Base-by-base conservation (phyloP, 2,797 vertebrate species). In the Argya squamiceps region DNA sequence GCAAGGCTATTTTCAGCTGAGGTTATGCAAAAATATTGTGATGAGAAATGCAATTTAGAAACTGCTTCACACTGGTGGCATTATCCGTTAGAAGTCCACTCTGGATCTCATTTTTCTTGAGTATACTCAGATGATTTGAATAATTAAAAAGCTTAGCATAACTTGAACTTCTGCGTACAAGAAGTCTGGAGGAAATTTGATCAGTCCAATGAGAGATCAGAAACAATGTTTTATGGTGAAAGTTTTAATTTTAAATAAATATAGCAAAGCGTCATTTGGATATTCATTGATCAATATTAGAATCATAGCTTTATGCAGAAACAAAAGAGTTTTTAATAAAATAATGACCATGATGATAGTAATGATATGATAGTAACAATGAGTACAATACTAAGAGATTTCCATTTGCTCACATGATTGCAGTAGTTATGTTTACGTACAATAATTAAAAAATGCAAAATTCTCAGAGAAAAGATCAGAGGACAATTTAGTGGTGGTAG, bases 11-110 rank as follows among this genome's bases (percentile, higher is more conserved):
- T 88, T 93, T 68, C 84, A 88, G 65, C 55, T 47, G 73, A 88
- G 58, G 15, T 73, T 94, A 75, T 81, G 47, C 36, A 89, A 83
- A 93, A 78, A n/a, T 39, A 91, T 22, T 90, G 44, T 86, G 69
- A 78, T 89, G 74, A 94, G 68, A 88, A 94, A 89, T 12, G 37
- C 65, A 64, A 62, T 80, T 89, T 77, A 77, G 70, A 69, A 82
- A 74, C 44, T 12, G 53, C 58, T 89, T 95, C 43, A 41, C 39
- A 43, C 30, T 2, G 3, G 26, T 2, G 2, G 29, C 63, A 11
- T 78, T 88, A 76, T 44, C 39, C 71, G 43, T 77, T 77, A 92
- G 41, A 93, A 77, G 71, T 70, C 84, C 49, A 58, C 47, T 80
- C 78, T 44, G 60, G 80, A 74, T 89, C 49, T 88, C 20, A 22